phyloP scores from a whole-genome alignment of 2,888 invertebrate species.

The Folsomia manolachei region DNA sequence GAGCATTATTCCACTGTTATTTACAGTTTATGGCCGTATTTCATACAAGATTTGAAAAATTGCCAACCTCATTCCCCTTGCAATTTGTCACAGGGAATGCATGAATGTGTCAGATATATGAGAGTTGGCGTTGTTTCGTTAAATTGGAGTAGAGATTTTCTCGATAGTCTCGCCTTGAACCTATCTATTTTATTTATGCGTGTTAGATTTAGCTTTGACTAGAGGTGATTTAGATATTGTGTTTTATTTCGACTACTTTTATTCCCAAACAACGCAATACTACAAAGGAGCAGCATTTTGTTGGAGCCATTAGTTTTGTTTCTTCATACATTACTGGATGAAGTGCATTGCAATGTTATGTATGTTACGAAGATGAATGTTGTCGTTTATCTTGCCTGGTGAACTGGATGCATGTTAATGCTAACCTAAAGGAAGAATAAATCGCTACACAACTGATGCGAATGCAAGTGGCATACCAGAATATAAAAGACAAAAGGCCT shows the following conservation, averaged over 20 bases:
- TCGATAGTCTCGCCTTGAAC: no score
- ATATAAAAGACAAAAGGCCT: no score
- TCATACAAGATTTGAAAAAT: background rate
- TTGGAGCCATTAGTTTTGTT: background rate
- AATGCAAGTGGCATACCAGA: no score
- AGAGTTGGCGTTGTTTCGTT: background rate
- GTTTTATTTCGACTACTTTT: background rate
- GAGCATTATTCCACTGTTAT: background rate
- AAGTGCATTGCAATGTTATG: no score
- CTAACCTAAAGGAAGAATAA: no score
- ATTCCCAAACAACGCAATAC: background rate
- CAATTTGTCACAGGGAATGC: no score
- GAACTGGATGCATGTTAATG: no score
- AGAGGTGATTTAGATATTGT: constrained; percentile 5
- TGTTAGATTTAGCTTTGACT: constrained; percentile 3
- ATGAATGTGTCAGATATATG: no score
- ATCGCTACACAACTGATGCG: no score
- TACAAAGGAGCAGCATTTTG: background rate
- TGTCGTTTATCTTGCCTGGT: constrained; percentile 4
- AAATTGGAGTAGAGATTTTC: background rate
- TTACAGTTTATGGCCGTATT: background rate
- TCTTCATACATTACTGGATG: no score
- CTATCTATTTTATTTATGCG: background rate
- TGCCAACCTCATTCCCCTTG: background rate
- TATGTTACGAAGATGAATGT: constrained; percentile 3